These are phyloP conservation scores for Ptychodera flava DNA, from an alignment of 35 echinoderm and acorn worm species.

Conservation along the genomic window DNA sequence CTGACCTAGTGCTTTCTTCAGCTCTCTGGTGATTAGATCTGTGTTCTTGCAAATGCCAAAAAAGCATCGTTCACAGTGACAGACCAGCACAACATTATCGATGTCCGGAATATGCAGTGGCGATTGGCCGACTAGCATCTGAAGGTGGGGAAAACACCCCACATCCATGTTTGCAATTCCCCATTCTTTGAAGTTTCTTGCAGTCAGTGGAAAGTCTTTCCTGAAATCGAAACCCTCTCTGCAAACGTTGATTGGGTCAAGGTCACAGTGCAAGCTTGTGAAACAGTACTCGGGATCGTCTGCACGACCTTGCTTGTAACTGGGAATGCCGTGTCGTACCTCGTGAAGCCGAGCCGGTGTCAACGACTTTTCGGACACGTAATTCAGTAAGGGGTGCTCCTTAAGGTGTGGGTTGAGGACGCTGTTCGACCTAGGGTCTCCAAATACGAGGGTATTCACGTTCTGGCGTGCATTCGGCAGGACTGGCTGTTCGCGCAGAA, in stretches of 20 bases:
- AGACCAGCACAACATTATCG: background rate
- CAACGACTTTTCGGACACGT: too few species aligned
- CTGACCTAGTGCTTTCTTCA: background rate
- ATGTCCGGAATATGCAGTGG: background rate
- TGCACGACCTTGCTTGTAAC: too few species aligned
- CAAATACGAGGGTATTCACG: background rate
- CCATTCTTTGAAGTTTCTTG: too few species aligned
- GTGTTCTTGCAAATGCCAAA: background rate
- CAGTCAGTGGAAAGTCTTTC: too few species aligned
- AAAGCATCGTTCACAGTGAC: background rate
- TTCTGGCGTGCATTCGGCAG: background rate
- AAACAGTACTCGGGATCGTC: too few species aligned
- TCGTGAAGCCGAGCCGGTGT: too few species aligned
- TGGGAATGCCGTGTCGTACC: too few species aligned
- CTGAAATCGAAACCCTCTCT: too few species aligned
- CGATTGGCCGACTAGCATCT: too few species aligned
- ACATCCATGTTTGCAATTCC: too few species aligned
- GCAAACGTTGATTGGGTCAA: background rate
- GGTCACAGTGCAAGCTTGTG: too few species aligned
- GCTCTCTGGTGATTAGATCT: background rate
- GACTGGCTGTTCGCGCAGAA: background rate
- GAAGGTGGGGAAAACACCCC: too few species aligned
- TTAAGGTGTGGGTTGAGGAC: background rate
- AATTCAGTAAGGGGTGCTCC: background rate
- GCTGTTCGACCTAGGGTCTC: background rate